Base-by-base conservation (phyloP, 1,140 invertebrate genomes). In the Drosophila kurseongensis region DNA sequence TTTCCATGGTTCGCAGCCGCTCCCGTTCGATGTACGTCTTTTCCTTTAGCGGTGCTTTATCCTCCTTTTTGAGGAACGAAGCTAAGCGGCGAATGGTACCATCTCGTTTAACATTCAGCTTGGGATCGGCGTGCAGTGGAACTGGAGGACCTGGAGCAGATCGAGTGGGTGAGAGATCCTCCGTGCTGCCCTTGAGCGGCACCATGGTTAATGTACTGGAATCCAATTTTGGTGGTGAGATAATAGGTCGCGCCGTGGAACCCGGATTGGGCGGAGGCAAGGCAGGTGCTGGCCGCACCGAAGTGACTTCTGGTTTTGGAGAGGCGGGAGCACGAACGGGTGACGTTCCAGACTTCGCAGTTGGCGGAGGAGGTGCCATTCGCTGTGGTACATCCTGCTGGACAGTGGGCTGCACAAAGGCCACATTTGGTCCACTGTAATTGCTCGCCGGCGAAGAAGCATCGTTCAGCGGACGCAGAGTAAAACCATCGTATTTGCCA, bases 401-500 rank as follows among this genome's bases (percentile, higher is more conserved):
- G 50, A 91, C 80, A 1, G 84, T 80, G n/a, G 92, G 92, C 45
- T 92, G 92, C 36, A 92, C 92, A 71, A 89, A 92, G 14, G 92
- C 92, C 48, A 92, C 91, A 68, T 92, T 92, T n/a, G 92, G 84
- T 0, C 66, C 91, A 45, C 65, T 90, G 45, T 88, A 82, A 32
- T 91, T 88, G 55, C 79, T 80, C 1, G 69, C 63, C 1, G 86
- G 90, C 10, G 89, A 76, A 10, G 76, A 72, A 42, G 82, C 65
- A 54, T 90, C 83, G 57, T 84, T 90, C n/a, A 97, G 93, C 0
- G 96, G 96, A 0, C 95, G 95, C 29, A 97, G 94, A 2, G 95
- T 95, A 91, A 97, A 97, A 1, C 96, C 96, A 93, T 97, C 97
- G 92, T 97, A 97, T 68, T 97, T 96, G 0, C 97, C 96, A 81